Percentiles rank a stretch among this genome's conserved stretches.
phyloP scores from a whole-genome alignment of 2,797 vertebrate genomes.

The Rhinogobio ventralis region DNA sequence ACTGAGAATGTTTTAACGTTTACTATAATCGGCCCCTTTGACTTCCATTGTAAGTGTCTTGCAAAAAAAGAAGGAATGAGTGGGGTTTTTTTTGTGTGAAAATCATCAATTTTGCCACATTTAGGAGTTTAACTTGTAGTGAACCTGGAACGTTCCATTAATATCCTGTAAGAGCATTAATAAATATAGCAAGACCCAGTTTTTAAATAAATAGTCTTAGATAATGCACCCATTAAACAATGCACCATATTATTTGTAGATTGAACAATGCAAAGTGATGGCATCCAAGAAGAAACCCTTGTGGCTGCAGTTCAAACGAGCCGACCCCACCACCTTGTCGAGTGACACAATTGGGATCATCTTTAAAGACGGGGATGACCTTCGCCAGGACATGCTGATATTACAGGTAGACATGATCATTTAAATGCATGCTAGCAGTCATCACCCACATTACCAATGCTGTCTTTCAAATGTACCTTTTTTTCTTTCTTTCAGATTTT shows the following conservation, averaged over 20 bases:
- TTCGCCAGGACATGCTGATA: constrained; percentile 98
- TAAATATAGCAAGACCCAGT: neutral
- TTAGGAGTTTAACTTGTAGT: neutral
- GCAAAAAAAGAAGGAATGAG: neutral
- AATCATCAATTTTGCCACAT: too few relatives aligned
- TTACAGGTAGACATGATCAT: constrained; percentile 84
- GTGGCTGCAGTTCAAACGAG: constrained; percentile 96
- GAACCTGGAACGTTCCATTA: neutral
- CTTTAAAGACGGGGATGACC: constrained; percentile 97
- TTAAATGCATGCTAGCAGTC: neutral
- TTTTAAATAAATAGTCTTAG: neutral
- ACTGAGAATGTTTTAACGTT: neutral
- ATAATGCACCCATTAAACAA: neutral
- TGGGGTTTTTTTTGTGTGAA: too few relatives aligned
- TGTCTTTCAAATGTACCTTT: neutral
- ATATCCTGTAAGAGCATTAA: neutral
- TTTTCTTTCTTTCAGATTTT: constrained; percentile 83
- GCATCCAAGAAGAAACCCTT: constrained; percentile 98
- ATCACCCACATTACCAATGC: neutral
- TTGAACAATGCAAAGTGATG: constrained; percentile 99
- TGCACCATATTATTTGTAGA: constrained; percentile 71
- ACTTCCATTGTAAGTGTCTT: too few relatives aligned
- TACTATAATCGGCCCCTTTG: neutral
- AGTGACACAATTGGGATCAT: constrained; percentile 97
- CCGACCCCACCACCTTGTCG: constrained; percentile 89